phyloP scores from a whole-genome alignment of 2,888 invertebrate species.

The Opisthograptis luteolata region DNA sequence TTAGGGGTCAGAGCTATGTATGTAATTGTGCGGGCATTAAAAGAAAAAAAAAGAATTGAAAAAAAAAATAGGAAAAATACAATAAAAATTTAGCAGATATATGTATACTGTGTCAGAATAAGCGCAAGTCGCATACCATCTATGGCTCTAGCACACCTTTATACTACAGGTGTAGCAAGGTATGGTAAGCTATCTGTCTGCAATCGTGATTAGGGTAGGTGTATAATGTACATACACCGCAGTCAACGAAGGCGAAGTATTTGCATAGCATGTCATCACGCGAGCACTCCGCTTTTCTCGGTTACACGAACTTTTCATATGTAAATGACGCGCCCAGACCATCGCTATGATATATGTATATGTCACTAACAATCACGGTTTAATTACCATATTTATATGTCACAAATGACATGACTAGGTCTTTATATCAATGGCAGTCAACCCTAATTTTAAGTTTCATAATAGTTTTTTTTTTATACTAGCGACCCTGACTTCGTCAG shows the following conservation, averaged over 20 bases:
- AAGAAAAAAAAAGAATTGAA: too few relatives aligned
- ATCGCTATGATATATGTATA: conserved; percentile 10
- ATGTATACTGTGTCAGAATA: not conserved
- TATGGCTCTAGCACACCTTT: conserved; percentile 16
- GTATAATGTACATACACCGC: conserved; percentile 27
- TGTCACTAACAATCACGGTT: conserved; percentile 14
- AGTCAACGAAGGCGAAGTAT: conserved; percentile 40
- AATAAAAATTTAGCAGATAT: too few relatives aligned
- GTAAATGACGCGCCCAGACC: conserved; percentile 30
- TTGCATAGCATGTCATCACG: conserved; percentile 56
- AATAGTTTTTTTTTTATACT: too few relatives aligned
- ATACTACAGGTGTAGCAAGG: conserved; percentile 19
- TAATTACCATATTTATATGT: conserved; percentile 9
- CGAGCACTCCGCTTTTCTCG: conserved; percentile 41
- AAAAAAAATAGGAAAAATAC: too few relatives aligned
- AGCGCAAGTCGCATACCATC: conserved; percentile 11
- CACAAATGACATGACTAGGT: not conserved
- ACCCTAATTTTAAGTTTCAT: too few relatives aligned
- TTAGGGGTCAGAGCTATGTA: too few relatives aligned
- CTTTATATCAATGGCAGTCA: too few relatives aligned
- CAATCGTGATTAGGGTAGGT: conserved; percentile 38
- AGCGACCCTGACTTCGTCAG: too few relatives aligned
- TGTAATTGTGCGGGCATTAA: too few relatives aligned
- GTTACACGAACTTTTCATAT: conserved; percentile 33
- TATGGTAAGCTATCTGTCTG: conserved; percentile 34